Evolutionary conservation across 2,797 vertebrate genomes (phyloP), one percentile per base, ranked within the genome.

Genomic region (Malacoraja senta): DNA sequence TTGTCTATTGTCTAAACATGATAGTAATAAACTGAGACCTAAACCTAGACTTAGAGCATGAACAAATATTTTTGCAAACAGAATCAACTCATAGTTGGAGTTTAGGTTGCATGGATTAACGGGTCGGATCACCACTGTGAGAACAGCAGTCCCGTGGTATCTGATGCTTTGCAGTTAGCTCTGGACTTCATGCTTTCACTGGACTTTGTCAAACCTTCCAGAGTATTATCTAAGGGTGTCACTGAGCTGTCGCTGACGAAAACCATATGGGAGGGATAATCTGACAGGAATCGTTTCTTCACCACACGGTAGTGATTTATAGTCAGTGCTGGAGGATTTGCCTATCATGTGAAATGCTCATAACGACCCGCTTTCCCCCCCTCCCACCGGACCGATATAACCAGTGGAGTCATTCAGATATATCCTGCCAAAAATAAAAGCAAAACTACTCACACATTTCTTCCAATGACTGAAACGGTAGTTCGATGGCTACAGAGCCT

Each of bases 191-290:
- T 76, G 29, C 72, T 44, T 26, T 74, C 32, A 91, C 90, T 91
- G 71, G 90, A 72, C 90, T 74, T 72, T 92, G 71, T 92, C 90
- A 72, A 92, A 58, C 58, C 71, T 58, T 92, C 71, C 90, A 76
- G 90, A 92, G 44, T 76, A 76, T 92, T 92, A 92, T 76, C 90
- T 92, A 92, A 92, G 35, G 8, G 76, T 71, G 90, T 76, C 71
- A 92, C 38, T 92, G 90, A 92, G 38, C 38, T n/a, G 44, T 53
- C 90, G n/a, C 35, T 92, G 35, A 92, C 90, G 29, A 44, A 92
- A 92, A 76, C 71, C 90, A 92, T 58, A 92, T 92, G 90, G 90
- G 44, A 76, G n/a, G 71, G 24, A 74, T 76, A 76, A 53, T 92
- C 68, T 76, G 26, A 76, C 90, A 92, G 71, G 71, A 92, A 92